phyloP scores from a whole-genome alignment of 2,888 invertebrate genomes.

The Ligdia adustata region DNA sequence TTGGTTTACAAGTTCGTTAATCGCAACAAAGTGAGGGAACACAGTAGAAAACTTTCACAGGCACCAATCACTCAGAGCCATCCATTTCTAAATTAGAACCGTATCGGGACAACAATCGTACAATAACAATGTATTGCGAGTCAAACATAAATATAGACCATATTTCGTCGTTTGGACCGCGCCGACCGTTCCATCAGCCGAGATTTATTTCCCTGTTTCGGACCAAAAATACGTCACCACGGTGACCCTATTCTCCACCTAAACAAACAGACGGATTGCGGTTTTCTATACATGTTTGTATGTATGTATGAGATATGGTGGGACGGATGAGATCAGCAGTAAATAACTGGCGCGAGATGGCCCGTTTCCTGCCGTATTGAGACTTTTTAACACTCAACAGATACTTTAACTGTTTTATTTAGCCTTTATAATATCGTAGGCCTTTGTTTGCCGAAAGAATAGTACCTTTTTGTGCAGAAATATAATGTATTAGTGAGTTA shows the following conservation, averaged over 20 bases:
- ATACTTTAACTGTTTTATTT: too few species aligned
- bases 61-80: constrained; percentile 35
- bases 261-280: constrained; percentile 44
- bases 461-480: too few species aligned
- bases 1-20: constrained; percentile 15
- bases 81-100: constrained; percentile 41
- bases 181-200: constrained; percentile 36
- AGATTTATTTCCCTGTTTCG: constrained; percentile 40
- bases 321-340: constrained; percentile 74
- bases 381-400: constrained; percentile 43
- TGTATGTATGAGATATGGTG: constrained; percentile 35
- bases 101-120: constrained; percentile 40
- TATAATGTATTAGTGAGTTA: too few species aligned
- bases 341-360: constrained; percentile 73
- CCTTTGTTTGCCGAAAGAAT: too few species aligned
- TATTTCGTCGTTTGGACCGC: constrained; percentile 38
- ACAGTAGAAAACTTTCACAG: constrained; percentile 33
- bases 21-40: constrained; percentile 17
- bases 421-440: too few species aligned
- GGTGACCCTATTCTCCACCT: constrained; percentile 42
- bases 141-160: constrained; percentile 40
- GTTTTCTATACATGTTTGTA: background rate
- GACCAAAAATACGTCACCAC: constrained; percentile 38
- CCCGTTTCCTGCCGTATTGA: constrained; percentile 74
- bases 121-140: constrained; percentile 41